Evolutionary conservation across 2,797 vertebrate species (phyloP), one percentile per base, ranked within the genome.

Genomic region (Ceryle rudis): DNA sequence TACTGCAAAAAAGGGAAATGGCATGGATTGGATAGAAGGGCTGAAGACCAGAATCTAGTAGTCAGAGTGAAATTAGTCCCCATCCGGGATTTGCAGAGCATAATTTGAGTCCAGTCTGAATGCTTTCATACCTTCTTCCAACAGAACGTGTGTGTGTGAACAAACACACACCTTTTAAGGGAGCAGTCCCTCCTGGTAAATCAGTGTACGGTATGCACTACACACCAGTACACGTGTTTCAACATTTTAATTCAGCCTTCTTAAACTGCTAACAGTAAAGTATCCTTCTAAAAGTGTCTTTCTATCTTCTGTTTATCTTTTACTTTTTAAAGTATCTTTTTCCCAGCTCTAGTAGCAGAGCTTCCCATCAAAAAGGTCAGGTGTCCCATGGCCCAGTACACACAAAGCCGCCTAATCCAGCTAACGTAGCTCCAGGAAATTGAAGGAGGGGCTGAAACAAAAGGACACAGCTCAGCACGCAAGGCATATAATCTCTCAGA

Each of bases 361-460:
- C 2, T 21, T 87, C 47, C 9, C 4, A 3, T 13, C 8, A 25
- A 22, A 70, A 54, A 78, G 47, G 61, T 47, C 91, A n/a, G 65
- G 61, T 78, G 66, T 42, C 86, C 55, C 37, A 2, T 0, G 2
- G 80, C 73, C 3, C 2, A 73, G 55, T 11, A 14, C 72, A 9
- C 61, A 17, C 79, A 93, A 87, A 96, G 84, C 89, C 1, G 1
- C 60, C 67, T 96, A 91, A 95, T 88, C 95, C 96, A 75, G 81
- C 89, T 81, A 69, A 61, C 4, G 4, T 67, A 39, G 70, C 82
- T 72, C 46, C 0, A 0, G 81, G 83, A 73, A 84, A 87, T 12
- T 52, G 61, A 61, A 31, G 75, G 73, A 81, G 22, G 15, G 66
- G 25, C 89, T 70, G 85, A 75, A 93, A 91, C 82, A 77, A 93